A percentile compares a stretch with the other conserved stretches of the same genome.
Evolutionary conservation across 2,113 vertebrate genomes (phyloP).

Genomic region (Cephalopholis sonnerati): DNA sequence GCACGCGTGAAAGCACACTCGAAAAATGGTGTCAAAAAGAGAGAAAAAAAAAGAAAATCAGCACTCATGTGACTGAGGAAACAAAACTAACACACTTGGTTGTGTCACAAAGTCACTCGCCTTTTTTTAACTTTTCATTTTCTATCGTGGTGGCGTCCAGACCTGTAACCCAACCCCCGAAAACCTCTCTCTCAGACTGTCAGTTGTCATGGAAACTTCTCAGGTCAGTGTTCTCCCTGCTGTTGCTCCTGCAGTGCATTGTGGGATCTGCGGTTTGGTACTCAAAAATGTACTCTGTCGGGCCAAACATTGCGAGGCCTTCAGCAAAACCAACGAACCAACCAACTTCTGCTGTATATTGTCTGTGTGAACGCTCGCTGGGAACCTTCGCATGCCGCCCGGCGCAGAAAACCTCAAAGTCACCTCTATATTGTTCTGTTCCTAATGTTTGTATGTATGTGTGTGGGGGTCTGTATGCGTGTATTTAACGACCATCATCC

Average conservation of each 20-base stretch:
- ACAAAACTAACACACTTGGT: constrained; percentile 69
- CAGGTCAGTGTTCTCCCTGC: constrained; percentile 84
- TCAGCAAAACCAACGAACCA: constrained; percentile 64
- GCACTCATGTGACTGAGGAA: constrained; percentile 66
- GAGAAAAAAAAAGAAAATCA: constrained; percentile 24
- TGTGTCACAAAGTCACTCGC: constrained; percentile 71
- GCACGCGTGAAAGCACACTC: constrained; percentile 73
- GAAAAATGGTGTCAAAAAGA: constrained; percentile 61
- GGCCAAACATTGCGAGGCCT: constrained; percentile 71
- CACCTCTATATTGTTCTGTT: constrained; percentile 83
- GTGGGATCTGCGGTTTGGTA: constrained; percentile 75
- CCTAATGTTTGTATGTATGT: constrained; percentile 80
- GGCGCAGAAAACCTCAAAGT: constrained; percentile 77
- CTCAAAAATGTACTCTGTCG: constrained; percentile 53
- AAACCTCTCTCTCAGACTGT: constrained; percentile 69
- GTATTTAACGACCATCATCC: constrained; percentile 75
- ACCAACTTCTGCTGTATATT: constrained; percentile 80
- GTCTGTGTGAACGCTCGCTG: constrained; percentile 80
- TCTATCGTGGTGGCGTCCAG: constrained; percentile 66
- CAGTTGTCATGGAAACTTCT: constrained; percentile 82
- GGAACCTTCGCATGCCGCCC: constrained; percentile 84
- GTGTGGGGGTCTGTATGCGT: constrained; percentile 75
- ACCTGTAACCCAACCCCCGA: constrained; percentile 50
- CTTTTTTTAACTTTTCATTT: constrained; percentile 71
- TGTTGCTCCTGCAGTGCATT: constrained; percentile 81